Evolutionary conservation across 2,113 vertebrate genomes (phyloP), one percentile per base, ranked within the genome.

Genomic region (Ailurus styani): DNA sequence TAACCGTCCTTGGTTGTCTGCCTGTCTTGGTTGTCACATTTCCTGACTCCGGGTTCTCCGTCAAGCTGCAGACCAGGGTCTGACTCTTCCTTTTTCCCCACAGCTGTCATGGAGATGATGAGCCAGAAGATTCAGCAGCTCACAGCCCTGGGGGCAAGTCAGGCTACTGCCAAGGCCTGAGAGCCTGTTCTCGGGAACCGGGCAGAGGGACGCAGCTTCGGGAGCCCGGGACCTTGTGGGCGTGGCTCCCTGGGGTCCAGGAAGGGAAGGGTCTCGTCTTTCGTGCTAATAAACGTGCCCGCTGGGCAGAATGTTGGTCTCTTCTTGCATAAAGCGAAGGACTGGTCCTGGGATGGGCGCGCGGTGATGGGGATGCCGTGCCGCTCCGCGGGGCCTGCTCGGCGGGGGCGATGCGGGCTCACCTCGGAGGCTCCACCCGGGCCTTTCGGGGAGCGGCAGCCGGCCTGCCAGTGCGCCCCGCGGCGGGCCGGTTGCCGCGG

Each of bases 61-160:
- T 66, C 47, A 34, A n/a, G 40, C 25, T 66, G 23, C 68, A 92
- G 45, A 84, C 40, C 34, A 42, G 18, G 47, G 5, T 88, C 64
- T 97, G 50, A 96, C 18, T 40, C 52, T 37, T 89, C n/a, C 95
- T 54, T 60, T 97, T 29, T 97, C 40, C 97, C 97, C 54, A 6
- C 98, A 99, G 99, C 99, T 86, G 99, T 99, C 90, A 98, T 99
- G 96, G 99, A 99, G 97, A 99, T 99, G 96, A 99, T 99, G 99
- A 99, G 99, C 96, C 98, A 99, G 98, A 99, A 99, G 99, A 99
- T 99, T 96, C 99, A 99, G 98, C 99, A 99, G 57, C 98, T 99
- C 95, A 98, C 99, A n/a, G 99, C 98, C 64, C 98, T 99, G 93
- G 99, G 99, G 52, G 72, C 99, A 2, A 95, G 99, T 27, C 99